Percentiles rank a stretch among this genome's conserved stretches.
These are phyloP conservation scores for Pachyseris speciosa DNA, from an alignment of 64 coral and sea anemone genomes.

Conservation along the genomic window DNA sequence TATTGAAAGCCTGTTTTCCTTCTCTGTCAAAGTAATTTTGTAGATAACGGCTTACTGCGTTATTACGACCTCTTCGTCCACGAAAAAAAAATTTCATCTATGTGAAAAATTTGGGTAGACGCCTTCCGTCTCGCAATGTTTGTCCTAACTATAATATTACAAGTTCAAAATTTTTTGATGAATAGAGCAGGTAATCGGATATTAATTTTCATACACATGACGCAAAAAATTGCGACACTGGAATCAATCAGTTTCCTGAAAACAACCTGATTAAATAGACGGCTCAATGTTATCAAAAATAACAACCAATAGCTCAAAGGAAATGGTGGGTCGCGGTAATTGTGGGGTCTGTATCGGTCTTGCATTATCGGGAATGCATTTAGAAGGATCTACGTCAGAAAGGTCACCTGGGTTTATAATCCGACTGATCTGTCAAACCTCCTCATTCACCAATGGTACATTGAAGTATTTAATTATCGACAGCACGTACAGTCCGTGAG, in stretches of 20 bases:
- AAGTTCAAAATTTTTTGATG: neutral
- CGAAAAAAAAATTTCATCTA: neutral
- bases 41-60: neutral
- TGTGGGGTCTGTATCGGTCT: neutral
- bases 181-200: neutral
- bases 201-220: neutral
- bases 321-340: neutral
- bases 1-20: neutral
- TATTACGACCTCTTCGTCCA: neutral
- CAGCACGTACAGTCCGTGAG: neutral
- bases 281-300: no score
- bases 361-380: constrained; percentile 4
- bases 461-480: neutral
- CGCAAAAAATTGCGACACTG: neutral
- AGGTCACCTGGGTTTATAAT: constrained; percentile 15
- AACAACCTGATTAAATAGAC: neutral
- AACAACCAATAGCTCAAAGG: neutral
- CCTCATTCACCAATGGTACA: neutral
- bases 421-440: neutral
- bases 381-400: constrained; percentile 26
- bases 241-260: neutral
- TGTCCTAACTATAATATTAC: neutral
- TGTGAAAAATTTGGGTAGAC: constrained; percentile 4
- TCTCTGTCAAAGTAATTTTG: neutral
- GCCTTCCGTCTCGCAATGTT: neutral